phyloP scores from a whole-genome alignment of 2,113 vertebrate species.

The Hippocampus abdominalis region DNA sequence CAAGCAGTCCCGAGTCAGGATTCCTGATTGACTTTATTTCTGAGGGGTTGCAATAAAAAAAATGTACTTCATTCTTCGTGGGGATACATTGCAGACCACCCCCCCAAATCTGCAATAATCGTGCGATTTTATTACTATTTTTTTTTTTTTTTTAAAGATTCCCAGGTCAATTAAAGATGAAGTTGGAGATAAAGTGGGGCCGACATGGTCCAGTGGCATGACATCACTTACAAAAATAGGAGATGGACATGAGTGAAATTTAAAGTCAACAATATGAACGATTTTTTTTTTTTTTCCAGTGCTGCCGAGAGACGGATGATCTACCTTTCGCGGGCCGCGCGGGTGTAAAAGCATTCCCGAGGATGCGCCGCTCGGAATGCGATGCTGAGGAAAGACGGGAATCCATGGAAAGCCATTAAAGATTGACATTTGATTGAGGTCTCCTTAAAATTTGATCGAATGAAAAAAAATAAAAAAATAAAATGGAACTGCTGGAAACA shows the following conservation, averaged over 20 bases:
- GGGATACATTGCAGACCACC: too few relatives aligned
- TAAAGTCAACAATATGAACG: too few relatives aligned
- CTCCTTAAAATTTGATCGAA: conserved; percentile 23
- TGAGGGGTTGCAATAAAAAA: background rate
- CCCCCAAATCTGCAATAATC: too few relatives aligned
- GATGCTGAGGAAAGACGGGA: conserved; percentile 20
- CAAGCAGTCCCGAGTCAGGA: background rate
- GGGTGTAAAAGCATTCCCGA: conserved; percentile 50
- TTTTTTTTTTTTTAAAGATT: background rate
- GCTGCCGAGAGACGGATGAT: conserved; percentile 48
- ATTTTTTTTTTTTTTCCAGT: conserved; percentile 29
- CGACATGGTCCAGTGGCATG: conserved; percentile 36
- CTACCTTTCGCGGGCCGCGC: conserved; percentile 18
- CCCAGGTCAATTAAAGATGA: background rate
- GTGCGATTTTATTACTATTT: too few relatives aligned
- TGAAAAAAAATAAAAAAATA: conserved; percentile 15
- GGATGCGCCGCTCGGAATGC: conserved; percentile 27
- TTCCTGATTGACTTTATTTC: background rate
- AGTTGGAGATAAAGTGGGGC: conserved; percentile 25
- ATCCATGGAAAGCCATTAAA: conserved; percentile 33
- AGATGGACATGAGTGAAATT: conserved; percentile 25
- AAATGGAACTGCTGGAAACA: conserved; percentile 24
- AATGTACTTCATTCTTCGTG: too few relatives aligned
- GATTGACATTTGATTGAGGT: conserved; percentile 41
- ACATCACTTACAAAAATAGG: conserved; percentile 56